A percentile compares a stretch with the other conserved stretches of the same genome.
Evolutionary conservation across 1,140 invertebrate genomes (phyloP).

Genomic region (Calephelis virginiensis): DNA sequence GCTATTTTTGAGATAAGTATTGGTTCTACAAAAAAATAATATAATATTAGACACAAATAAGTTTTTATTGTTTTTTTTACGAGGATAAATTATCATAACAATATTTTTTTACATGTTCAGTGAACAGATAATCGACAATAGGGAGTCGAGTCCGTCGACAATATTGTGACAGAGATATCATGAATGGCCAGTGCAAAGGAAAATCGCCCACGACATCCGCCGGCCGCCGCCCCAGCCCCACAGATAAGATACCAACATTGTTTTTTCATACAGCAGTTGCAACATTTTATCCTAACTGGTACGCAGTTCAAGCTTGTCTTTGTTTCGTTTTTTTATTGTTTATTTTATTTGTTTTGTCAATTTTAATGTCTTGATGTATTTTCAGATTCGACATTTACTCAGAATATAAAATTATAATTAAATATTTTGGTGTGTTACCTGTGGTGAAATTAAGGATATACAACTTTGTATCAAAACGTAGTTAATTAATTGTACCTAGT

Average conservation of each 20-base stretch:
- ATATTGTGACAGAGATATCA: slow-evolving; percentile 54
- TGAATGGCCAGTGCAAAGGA: slow-evolving; percentile 56
- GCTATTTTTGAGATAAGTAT: no score
- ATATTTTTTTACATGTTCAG: background rate
- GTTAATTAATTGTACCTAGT: no score
- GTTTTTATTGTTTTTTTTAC: no score
- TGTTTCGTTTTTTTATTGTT: no score
- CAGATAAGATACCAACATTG: slow-evolving; percentile 38
- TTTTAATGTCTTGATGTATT: background rate
- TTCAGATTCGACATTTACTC: no score
- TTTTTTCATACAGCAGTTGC: slow-evolving; percentile 17
- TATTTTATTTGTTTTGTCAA: background rate
- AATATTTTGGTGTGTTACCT: no score
- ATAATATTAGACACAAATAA: no score
- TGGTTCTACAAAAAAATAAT: no score
- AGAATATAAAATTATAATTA: no score
- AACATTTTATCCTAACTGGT: background rate
- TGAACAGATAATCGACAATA: slow-evolving; percentile 20
- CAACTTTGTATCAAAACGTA: no score
- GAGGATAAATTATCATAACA: background rate
- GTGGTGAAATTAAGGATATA: no score
- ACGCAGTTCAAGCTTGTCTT: no score
- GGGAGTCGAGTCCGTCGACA: slow-evolving; percentile 36
- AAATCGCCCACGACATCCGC: slow-evolving; percentile 60
- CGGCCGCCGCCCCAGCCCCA: slow-evolving; percentile 27